Base-by-base conservation (phyloP, 2,888 invertebrate species). In the Clanis bilineata region DNA sequence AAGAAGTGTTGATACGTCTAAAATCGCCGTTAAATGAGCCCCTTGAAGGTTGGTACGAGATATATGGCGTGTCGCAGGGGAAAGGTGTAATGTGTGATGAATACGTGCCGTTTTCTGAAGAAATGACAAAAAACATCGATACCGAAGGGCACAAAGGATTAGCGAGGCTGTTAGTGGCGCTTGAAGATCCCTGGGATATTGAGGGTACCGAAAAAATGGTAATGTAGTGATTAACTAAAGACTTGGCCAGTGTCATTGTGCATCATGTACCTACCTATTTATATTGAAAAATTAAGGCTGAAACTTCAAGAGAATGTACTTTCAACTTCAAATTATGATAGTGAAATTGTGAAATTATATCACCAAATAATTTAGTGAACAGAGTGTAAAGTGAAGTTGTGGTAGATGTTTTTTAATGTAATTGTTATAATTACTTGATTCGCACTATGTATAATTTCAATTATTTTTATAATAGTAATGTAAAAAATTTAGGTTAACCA, bases 151-250 rank as follows among this genome's bases (percentile, higher is more conserved):
- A 93, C 62, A 90, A 88, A 72, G 82, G 80, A 5, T 73, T 93
- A 57, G 86, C 91, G 1, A 83, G 80, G 64, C 71, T 93, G 25
- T 68, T 93, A 47, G 76, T 78, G 32, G 91, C 90, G 1, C 70
- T 93, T 0, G 92, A 93, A 63, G 90, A 92, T 58, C 92, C 92
- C 0, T 93, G 92, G 92, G 90, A 92, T 64, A 80, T 92, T 23
- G 92, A 92, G 56, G 88, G 88, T 3, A 73, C 70, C 63, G 71
- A 62, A 2, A 72, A 86, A 67, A 71, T 76, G 63, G 88, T 3
- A 36, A 36, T 9, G 12, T 36, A 36, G 9, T 36, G 12, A 36
- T 36, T 36, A 12, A 36, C 12, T 12, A 12, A 2, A 12, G 36
- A 1, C 9, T 36, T 36, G 36, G 9, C 12, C 1, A 1, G 12